Percentiles rank a stretch among this genome's conserved stretches.
Evolutionary conservation across 2,113 vertebrate genomes (phyloP).

Genomic region (Jacana jacana): DNA sequence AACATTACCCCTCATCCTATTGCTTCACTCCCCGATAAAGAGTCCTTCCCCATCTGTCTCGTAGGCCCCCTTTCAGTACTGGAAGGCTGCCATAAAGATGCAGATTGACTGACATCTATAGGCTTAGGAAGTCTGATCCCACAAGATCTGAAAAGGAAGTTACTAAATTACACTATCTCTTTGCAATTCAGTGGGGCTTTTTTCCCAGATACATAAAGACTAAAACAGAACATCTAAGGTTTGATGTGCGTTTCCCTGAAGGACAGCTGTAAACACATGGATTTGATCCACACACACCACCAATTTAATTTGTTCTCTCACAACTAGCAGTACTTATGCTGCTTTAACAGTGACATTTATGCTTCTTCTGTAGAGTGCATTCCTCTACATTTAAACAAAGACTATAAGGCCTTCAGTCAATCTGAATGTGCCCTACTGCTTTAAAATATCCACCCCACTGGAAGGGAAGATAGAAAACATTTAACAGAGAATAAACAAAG

Average conservation of each 20-base stretch:
- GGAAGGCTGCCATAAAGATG: not conserved
- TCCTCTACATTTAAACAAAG: not conserved
- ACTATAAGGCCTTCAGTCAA: not conserved
- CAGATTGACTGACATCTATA: not conserved
- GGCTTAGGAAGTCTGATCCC: not conserved
- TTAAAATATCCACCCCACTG: not conserved
- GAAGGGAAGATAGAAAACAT: not conserved
- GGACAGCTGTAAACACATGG: not conserved
- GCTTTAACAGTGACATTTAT: not conserved
- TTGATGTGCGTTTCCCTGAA: not conserved
- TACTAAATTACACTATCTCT: not conserved
- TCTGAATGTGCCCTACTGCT: not conserved
- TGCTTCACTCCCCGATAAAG: not conserved
- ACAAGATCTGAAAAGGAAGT: not conserved
- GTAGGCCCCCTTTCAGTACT: not conserved
- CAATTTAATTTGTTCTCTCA: not conserved
- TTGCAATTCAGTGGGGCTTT: not conserved
- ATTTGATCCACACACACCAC: not conserved
- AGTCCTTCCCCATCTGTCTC: not conserved
- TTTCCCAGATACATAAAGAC: not conserved
- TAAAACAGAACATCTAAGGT: not conserved
- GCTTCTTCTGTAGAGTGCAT: not conserved
- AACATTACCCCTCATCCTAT: not conserved
- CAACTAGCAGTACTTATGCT: not conserved
- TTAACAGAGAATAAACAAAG: not conserved